phyloP scores from a whole-genome alignment of 2,888 invertebrate species.

The Parnassius orleans region DNA sequence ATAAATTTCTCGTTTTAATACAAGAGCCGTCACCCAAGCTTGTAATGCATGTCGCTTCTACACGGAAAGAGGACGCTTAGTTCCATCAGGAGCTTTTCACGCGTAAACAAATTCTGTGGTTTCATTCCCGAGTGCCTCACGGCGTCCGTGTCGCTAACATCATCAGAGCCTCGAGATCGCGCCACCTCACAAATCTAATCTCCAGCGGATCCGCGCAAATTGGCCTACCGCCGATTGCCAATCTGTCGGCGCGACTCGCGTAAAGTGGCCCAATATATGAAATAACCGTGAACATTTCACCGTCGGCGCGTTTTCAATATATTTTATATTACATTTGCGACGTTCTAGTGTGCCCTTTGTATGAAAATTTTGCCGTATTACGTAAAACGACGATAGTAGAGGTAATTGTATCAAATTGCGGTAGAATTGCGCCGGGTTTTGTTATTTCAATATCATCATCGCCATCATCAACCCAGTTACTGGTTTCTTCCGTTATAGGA shows the following conservation, averaged over 20 bases:
- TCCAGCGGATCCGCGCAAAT: slow-evolving; percentile 38
- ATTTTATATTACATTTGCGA: slow-evolving; percentile 33
- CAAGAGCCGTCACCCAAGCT: too few relatives aligned
- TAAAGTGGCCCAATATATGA: slow-evolving; percentile 35
- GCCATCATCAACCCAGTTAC: too few relatives aligned
- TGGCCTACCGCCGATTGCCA: slow-evolving; percentile 34
- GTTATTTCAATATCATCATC: too few relatives aligned
- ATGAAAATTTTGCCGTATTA: not conserved
- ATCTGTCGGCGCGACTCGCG: slow-evolving; percentile 29
- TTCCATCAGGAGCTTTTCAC: not conserved
- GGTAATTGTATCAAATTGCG: not conserved
- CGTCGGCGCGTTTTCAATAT: slow-evolving; percentile 23
- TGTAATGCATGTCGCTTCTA: too few relatives aligned
- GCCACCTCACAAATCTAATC: slow-evolving; percentile 44
- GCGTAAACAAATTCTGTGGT: not conserved
- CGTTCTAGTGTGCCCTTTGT: slow-evolving; percentile 19
- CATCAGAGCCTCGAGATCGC: too few relatives aligned
- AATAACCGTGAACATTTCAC: slow-evolving; percentile 26
- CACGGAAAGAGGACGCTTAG: too few relatives aligned
- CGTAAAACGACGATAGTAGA: not conserved
- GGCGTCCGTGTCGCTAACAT: not conserved
- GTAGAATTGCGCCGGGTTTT: too few relatives aligned
- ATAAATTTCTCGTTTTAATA: too few relatives aligned
- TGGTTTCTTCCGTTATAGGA: too few relatives aligned
- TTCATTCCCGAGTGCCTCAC: not conserved